Percentiles rank a stretch among this genome's conserved stretches.
Conservation (phyloP, 2,888 invertebrate genomes). For the Dexiosoma caninum region DNA sequence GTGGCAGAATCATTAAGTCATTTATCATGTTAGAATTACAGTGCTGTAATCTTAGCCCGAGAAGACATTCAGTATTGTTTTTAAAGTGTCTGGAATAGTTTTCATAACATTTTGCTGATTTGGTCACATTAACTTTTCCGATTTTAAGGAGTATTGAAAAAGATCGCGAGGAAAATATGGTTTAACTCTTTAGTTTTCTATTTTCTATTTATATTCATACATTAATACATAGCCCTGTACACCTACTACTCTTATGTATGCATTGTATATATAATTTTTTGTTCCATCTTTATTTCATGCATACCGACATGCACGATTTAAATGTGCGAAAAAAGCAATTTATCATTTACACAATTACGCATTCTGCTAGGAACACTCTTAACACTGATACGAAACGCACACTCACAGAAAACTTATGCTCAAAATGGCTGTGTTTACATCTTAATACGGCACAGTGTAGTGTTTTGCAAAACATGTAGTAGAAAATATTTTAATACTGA, state of each 20-base stretch:
- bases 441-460: background rate
- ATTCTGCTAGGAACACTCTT: conserved; percentile 62
- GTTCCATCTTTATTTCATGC: conserved; percentile 35
- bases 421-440: background rate
- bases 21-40: too few relatives aligned
- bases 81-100: background rate
- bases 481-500: too few relatives aligned
- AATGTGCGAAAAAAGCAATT: conserved; percentile 65
- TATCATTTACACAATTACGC: conserved; percentile 67
- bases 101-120: background rate
- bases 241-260: too few relatives aligned
- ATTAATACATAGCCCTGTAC: background rate
- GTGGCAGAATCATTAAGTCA: too few relatives aligned
- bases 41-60: too few relatives aligned
- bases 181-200: conserved; percentile 21
- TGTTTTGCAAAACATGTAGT: too few relatives aligned
- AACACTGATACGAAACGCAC: conserved; percentile 4
- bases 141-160: conserved; percentile 11
- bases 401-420: background rate
- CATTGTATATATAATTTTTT: background rate
- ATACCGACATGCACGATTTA: conserved; percentile 61
- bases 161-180: conserved; percentile 47
- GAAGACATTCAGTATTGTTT: too few relatives aligned
- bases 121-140: conserved; percentile 5
- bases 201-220: background rate